Base-by-base conservation (phyloP, 1,140 invertebrate genomes). In the Rhyacophila brunnea region DNA sequence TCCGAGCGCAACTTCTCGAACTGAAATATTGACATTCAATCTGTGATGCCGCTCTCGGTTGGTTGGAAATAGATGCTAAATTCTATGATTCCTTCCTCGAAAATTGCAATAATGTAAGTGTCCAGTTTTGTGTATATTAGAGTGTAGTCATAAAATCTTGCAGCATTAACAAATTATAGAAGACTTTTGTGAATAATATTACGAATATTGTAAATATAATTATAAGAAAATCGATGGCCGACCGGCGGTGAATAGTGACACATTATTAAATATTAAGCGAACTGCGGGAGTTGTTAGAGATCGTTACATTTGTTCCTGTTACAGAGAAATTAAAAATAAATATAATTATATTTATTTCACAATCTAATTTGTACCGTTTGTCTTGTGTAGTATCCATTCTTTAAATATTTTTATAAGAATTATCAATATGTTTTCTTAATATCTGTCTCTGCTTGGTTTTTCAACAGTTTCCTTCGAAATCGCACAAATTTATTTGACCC, bases 121-220 rank as follows among this genome's bases (percentile, higher is more conserved):
- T 28, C 23, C 23, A 28, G 23, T 28, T 28, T 28, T 9, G 23
- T 28, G 23, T 28, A 28, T 28, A 9, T 28, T 42, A 42, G n/a
- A 13, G n/a, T 42, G n/a, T 42, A 42, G 11, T 42, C 17, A 5
- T 3, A 42, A 17, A 14, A 42, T 42, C 4, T 14, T 42, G 13
- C 40, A 42, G 17, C 40, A 42, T 42, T 42, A 14, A 42, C 40
- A 42, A 14, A 42, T 42, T 42, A 14, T 42, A 42, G n/a, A 42
- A 42, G 17, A 42, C n/a, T 14, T 9, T 36, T 42, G 13, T 42
- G 40, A 42, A 42, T 42, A 14, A 42, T 36, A 42, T 42, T 42
- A 42, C 11, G 40, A 14, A 4, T 42, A 13, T 42, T 42, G 17
- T 42, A 28, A 28, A 28, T 28, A 28, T 42, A 13, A 42, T n/a